A percentile compares a stretch with the other conserved stretches of the same genome.
phyloP scores from a whole-genome alignment of 2,113 vertebrate genomes.

The Microcebus griseorufus region DNA sequence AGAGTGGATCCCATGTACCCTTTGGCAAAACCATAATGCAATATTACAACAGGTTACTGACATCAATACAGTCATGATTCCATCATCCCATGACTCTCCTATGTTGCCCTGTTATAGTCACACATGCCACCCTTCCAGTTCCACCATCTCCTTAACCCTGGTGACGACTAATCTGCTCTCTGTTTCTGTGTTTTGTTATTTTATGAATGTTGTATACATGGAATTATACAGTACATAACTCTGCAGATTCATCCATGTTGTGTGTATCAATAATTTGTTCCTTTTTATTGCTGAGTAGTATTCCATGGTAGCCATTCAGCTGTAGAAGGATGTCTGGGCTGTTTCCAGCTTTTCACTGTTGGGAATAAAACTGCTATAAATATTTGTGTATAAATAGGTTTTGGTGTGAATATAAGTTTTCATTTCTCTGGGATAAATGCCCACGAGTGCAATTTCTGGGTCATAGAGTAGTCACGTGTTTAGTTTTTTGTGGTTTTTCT shows the following conservation, averaged over 20 bases:
- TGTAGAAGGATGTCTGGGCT: not conserved
- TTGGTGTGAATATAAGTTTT: not conserved
- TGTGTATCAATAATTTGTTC: not conserved
- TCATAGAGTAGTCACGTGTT: not conserved
- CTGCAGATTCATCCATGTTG: not conserved
- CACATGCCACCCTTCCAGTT: not conserved
- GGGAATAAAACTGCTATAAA: not conserved
- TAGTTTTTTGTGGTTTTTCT: not conserved
- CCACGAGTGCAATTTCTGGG: not conserved
- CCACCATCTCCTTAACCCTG: not conserved
- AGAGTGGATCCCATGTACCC: not conserved
- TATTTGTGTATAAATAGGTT: not conserved
- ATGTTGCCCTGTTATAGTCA: not conserved
- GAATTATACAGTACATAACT: not conserved
- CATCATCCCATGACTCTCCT: not conserved
- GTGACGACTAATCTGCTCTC: not conserved
- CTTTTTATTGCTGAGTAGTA: not conserved
- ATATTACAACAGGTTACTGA: not conserved
- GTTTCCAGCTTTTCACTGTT: not conserved
- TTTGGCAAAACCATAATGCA: not conserved
- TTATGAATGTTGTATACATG: not conserved
- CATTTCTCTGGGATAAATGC: not conserved
- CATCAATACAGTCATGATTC: not conserved
- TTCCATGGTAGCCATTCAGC: not conserved
- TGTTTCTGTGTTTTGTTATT: not conserved